Evolutionary conservation across 2,797 vertebrate genomes (phyloP).

Genomic region (Pseudopleuronectes americanus): DNA sequence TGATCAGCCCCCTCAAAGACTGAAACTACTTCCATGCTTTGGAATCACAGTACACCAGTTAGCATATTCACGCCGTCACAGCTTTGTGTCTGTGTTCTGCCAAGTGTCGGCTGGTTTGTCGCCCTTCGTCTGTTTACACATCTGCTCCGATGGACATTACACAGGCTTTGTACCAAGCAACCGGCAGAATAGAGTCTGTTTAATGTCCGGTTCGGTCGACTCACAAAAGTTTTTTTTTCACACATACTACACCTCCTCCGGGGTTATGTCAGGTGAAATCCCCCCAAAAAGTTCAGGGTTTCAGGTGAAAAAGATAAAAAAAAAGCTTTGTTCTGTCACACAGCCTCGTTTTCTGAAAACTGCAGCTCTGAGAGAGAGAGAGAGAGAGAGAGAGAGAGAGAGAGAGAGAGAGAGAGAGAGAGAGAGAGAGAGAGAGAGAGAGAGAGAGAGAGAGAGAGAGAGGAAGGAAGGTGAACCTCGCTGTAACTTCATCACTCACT

Average conservation of each 20-base stretch:
- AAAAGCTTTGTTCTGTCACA: not conserved
- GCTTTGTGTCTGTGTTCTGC: too few species aligned
- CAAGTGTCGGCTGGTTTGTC: not conserved
- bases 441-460: too few species aligned
- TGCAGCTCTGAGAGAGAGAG: too few species aligned
- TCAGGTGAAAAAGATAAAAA: not conserved
- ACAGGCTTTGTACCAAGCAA: not conserved
- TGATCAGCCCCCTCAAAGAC: slow-evolving; percentile 17
- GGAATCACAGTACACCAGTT: not conserved
- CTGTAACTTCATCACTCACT: not conserved
- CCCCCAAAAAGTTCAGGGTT: not conserved
- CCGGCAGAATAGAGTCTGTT: not conserved
- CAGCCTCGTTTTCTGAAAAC: too few species aligned
- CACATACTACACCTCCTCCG: too few species aligned
- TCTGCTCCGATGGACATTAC: not conserved
- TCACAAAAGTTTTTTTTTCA: not conserved
- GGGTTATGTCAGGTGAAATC: not conserved
- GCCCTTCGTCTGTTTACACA: not conserved
- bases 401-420: too few species aligned
- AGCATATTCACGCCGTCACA: too few species aligned
- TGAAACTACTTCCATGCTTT: slow-evolving; percentile 8
- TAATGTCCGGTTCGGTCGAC: not conserved
- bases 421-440: too few species aligned
- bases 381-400: too few species aligned
- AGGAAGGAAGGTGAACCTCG: too few species aligned